A percentile compares a stretch with the other conserved stretches of the same genome.
Evolutionary conservation across 2,113 vertebrate genomes (phyloP).

Genomic region (Maccullochella peelii): DNA sequence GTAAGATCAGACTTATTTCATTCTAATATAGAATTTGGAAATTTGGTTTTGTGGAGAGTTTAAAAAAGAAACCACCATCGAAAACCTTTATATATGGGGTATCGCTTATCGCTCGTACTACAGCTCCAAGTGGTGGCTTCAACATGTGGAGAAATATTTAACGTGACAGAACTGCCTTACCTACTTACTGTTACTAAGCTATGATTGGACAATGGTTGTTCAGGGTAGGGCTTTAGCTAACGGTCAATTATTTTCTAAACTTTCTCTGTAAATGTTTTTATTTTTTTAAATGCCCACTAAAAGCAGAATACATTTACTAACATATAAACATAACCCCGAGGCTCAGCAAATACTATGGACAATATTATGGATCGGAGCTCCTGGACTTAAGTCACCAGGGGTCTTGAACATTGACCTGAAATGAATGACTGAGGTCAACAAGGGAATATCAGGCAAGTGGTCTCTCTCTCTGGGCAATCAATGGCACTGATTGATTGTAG

Average conservation of each 20-base stretch:
- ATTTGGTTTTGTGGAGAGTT: no score
- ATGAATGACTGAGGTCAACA: constrained; percentile 30
- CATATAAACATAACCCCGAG: background rate
- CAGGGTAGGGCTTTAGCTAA: background rate
- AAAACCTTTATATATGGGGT: background rate
- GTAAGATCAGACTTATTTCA: no score
- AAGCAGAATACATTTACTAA: background rate
- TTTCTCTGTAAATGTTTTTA: background rate
- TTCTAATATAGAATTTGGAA: no score
- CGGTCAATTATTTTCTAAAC: background rate
- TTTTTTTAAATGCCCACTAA: background rate
- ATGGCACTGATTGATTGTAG: constrained; percentile 30
- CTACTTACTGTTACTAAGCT: background rate
- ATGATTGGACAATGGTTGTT: no score
- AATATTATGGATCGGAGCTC: background rate
- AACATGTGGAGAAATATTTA: background rate
- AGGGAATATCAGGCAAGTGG: constrained; percentile 17
- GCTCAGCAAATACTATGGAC: background rate
- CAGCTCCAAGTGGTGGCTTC: background rate
- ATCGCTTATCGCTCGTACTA: background rate
- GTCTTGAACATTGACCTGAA: constrained; percentile 38
- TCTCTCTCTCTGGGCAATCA: constrained; percentile 31
- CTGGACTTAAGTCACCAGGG: background rate
- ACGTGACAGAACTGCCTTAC: background rate
- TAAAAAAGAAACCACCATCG: no score